A percentile compares a stretch with the other conserved stretches of the same genome.
phyloP scores from a whole-genome alignment of 2,113 vertebrate genomes.

The Reinhardtius hippoglossoides region DNA sequence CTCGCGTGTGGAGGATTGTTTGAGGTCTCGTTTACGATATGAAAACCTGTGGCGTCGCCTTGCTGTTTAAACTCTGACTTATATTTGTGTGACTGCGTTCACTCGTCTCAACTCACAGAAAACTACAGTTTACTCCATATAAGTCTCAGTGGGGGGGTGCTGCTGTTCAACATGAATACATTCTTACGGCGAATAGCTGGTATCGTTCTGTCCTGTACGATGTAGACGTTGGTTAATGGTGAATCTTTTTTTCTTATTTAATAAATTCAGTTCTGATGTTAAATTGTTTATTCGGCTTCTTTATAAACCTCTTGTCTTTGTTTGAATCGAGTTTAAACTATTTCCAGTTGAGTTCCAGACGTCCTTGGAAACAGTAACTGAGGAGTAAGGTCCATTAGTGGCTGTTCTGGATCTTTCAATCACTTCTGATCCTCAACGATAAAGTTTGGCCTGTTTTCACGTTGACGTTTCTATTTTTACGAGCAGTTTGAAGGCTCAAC shows the following conservation, averaged over 20 bases:
- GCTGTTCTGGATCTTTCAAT: too few relatives aligned
- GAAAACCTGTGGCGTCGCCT: constrained; percentile 12
- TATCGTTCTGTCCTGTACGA: constrained; percentile 63
- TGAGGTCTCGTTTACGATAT: constrained; percentile 11
- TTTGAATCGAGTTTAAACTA: too few relatives aligned
- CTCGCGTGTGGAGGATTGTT: background rate
- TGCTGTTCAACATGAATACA: background rate
- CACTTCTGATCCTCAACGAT: too few relatives aligned
- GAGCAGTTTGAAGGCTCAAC: too few relatives aligned
- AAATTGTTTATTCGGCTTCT: background rate
- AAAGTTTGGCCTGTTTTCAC: too few relatives aligned
- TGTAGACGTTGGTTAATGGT: constrained; percentile 58
- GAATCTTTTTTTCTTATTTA: constrained; percentile 58
- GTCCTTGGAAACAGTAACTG: too few relatives aligned
- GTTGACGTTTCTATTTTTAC: too few relatives aligned
- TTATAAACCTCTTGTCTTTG: background rate
- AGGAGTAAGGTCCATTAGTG: too few relatives aligned
- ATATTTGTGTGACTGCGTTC: background rate
- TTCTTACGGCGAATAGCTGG: constrained; percentile 22
- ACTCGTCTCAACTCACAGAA: background rate
- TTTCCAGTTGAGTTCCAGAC: background rate
- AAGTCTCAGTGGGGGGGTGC: background rate
- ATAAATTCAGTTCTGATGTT: constrained; percentile 64
- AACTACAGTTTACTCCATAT: background rate
- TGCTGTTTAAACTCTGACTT: background rate